Conservation (phyloP, 2,113 vertebrate species). For the Candoia aspera region DNA sequence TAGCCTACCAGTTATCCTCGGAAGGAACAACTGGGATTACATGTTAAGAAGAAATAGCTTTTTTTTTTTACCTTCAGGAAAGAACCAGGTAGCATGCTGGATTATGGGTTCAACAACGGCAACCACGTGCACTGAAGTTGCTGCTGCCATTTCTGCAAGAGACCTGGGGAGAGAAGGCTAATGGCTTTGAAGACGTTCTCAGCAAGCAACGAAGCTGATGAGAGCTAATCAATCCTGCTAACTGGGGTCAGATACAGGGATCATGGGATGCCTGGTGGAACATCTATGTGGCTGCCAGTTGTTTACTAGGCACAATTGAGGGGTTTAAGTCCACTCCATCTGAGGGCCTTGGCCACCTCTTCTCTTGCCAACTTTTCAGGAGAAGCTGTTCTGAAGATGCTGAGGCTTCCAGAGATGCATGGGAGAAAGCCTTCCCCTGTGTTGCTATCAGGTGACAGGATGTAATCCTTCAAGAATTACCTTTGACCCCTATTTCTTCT, state of each 20-base stretch:
- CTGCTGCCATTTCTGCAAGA: slow-evolving; percentile 95
- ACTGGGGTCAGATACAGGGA: neutral
- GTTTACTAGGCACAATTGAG: neutral
- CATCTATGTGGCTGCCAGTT: neutral
- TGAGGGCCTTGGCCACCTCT: neutral
- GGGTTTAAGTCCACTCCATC: neutral
- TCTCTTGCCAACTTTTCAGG: neutral
- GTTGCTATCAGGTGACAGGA: neutral
- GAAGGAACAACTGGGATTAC: neutral
- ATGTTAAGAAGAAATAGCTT: neutral
- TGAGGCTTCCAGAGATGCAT: neutral
- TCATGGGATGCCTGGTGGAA: neutral
- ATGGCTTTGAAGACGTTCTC: fast-evolving
- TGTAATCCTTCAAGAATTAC: neutral
- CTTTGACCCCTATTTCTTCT: neutral
- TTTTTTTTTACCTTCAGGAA: slow-evolving; percentile 86
- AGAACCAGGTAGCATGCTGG: slow-evolving; percentile 98
- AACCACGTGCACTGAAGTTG: slow-evolving; percentile 95
- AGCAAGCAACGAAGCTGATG: neutral
- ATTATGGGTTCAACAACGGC: slow-evolving; percentile 96
- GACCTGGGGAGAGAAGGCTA: slow-evolving; percentile 72
- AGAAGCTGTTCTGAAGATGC: neutral
- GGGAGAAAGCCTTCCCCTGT: neutral
- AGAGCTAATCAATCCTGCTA: neutral
- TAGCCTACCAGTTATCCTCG: neutral